Conservation (phyloP, 2,797 vertebrate genomes). For the Rhabdophis nuchalis region DNA sequence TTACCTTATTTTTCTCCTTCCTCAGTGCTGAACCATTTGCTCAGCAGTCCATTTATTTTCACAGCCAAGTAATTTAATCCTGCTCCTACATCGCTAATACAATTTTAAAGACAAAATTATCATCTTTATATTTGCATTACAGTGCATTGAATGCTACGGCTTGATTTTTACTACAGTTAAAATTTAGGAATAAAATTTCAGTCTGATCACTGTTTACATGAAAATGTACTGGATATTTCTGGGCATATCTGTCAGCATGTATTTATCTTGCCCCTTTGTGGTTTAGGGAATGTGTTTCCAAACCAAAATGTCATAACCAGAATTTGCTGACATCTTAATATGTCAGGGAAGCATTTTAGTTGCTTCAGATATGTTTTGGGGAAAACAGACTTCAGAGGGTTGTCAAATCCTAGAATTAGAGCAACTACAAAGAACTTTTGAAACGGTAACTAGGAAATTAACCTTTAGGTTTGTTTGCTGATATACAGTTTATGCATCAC, state of each 20-base stretch:
- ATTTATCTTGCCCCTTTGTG: constrained; percentile 28
- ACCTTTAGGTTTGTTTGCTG: constrained; percentile 3
- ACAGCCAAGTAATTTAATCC: neutral
- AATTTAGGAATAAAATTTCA: constrained; percentile 9
- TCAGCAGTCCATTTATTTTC: neutral
- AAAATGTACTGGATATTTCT: constrained; percentile 25
- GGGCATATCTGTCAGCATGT: constrained; percentile 27
- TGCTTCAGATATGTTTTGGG: constrained; percentile 33
- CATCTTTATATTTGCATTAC: neutral
- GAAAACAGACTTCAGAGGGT: constrained; percentile 34
- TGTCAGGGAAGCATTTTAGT: constrained; percentile 40
- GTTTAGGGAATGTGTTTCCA: constrained; percentile 32
- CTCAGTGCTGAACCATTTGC: neutral
- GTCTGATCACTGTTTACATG: neutral
- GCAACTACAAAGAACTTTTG: constrained; percentile 37
- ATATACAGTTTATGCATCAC: neutral
- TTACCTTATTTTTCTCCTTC: neutral
- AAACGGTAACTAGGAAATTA: constrained; percentile 34
- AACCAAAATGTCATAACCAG: constrained; percentile 29
- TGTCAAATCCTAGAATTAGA: constrained; percentile 42
- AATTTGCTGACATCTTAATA: constrained; percentile 35
- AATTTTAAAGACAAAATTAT: neutral
- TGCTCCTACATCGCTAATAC: neutral
- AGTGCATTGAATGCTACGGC: neutral
- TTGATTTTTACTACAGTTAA: neutral